phyloP scores from a whole-genome alignment of 2,113 vertebrate species.

The Caretta caretta region DNA sequence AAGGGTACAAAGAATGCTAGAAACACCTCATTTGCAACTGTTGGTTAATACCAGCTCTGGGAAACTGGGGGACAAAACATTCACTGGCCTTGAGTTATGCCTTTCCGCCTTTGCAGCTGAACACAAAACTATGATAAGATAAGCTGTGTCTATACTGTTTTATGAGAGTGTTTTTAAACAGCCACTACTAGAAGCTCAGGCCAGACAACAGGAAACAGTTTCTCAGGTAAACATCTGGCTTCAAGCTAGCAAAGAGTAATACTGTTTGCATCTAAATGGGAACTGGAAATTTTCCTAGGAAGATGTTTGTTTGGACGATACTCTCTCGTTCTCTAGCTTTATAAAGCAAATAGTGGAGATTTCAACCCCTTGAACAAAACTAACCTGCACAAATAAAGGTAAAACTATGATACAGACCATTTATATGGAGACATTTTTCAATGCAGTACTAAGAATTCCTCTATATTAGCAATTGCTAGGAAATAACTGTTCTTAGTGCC shows the following conservation, averaged over 20 bases:
- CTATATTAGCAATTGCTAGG: background rate
- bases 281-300: background rate
- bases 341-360: background rate
- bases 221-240: constrained; percentile 42
- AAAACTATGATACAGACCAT: background rate
- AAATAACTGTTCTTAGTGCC: background rate
- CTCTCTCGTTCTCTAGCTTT: accelerated
- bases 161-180: background rate
- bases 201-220: constrained; percentile 25
- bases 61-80: background rate
- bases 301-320: background rate
- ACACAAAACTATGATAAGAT: constrained; percentile 12
- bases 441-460: accelerated
- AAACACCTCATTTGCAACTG: constrained; percentile 37
- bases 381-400: background rate
- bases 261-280: background rate
- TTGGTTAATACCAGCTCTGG: constrained; percentile 30
- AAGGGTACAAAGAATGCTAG: constrained; percentile 4
- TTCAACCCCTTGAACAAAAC: background rate
- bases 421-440: background rate
- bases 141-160: background rate
- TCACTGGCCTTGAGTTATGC: constrained; percentile 41
- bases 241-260: background rate
- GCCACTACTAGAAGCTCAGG: constrained; percentile 30
- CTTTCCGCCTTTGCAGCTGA: constrained; percentile 3